Conservation (phyloP, 2,888 invertebrate species). For the Ormyrus nitidulus region DNA sequence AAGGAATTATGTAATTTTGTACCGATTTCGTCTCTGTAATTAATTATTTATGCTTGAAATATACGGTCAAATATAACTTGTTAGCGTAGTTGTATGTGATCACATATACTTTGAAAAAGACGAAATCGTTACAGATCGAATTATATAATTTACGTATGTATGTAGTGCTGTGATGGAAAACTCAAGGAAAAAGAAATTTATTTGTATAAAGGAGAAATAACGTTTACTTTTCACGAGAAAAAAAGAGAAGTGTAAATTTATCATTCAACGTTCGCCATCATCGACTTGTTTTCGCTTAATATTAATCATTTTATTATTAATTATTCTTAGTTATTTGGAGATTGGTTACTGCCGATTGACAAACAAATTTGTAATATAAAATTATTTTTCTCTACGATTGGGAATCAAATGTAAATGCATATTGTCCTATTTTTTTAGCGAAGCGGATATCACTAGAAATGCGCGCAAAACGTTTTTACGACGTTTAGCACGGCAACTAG, state of each 20-base stretch:
- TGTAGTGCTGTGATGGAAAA: slow-evolving; percentile 49
- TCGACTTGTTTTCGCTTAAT: slow-evolving; percentile 28
- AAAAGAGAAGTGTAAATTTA: slow-evolving; percentile 44
- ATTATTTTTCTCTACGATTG: slow-evolving; percentile 50
- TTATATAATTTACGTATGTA: slow-evolving; percentile 40
- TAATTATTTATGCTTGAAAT: slow-evolving; percentile 26
- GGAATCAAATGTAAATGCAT: slow-evolving; percentile 52
- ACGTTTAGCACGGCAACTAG: slow-evolving; percentile 43
- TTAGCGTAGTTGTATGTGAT: slow-evolving; percentile 17
- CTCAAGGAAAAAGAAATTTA: slow-evolving; percentile 40
- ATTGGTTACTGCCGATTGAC: slow-evolving; percentile 26
- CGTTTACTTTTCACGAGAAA: slow-evolving; percentile 31
- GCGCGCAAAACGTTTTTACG: slow-evolving; percentile 31
- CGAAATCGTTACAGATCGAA: slow-evolving; percentile 29
- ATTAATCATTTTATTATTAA: slow-evolving; percentile 11
- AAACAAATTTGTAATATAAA: slow-evolving; percentile 54
- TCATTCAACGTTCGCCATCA: slow-evolving; percentile 42
- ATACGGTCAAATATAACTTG: slow-evolving; percentile 6
- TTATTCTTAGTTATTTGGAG: slow-evolving; percentile 7
- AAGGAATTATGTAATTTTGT: slow-evolving; percentile 31
- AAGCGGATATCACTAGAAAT: slow-evolving; percentile 49
- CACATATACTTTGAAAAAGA: slow-evolving; percentile 17
- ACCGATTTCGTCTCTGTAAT: slow-evolving; percentile 28
- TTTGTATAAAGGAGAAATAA: slow-evolving; percentile 47
- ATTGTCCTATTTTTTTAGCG: slow-evolving; percentile 54